Conservation (phyloP, 2,797 vertebrate species). For the Helarctos malayanus region DNA sequence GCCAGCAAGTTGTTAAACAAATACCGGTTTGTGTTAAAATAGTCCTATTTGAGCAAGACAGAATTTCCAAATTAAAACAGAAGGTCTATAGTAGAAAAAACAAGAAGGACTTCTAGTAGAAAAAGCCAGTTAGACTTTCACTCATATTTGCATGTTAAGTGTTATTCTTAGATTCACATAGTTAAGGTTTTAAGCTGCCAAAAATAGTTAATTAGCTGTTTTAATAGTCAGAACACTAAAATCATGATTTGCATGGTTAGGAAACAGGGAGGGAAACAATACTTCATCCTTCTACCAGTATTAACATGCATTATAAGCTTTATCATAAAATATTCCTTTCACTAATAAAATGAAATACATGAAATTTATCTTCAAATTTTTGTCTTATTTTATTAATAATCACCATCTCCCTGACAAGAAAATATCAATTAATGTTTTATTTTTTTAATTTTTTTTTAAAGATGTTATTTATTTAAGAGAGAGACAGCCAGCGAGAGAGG, state of each 20-base stretch:
- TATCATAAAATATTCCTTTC: constrained; percentile 16
- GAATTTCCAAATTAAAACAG: constrained; percentile 12
- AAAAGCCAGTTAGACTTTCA: background rate
- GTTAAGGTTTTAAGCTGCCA: constrained; percentile 4
- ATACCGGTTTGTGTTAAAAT: background rate
- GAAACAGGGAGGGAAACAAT: background rate
- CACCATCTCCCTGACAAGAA: background rate
- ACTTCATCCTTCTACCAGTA: background rate
- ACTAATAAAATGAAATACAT: background rate
- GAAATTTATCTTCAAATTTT: constrained; percentile 55
- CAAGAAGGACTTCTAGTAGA: background rate
- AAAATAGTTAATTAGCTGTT: background rate
- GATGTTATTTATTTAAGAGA: no score
- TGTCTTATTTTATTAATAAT: background rate
- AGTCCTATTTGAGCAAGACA: background rate
- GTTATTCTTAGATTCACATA: background rate
- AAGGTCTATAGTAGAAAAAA: background rate
- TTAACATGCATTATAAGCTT: background rate
- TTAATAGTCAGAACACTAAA: background rate
- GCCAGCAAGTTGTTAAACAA: background rate
- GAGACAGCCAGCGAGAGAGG: no score
- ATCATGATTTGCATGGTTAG: background rate
- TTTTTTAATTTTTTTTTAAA: no score
- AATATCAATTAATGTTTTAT: constrained; percentile 17
- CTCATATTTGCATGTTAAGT: background rate